Conservation (phyloP, 1,140 invertebrate species). For the Dendrolimus punctatus region DNA sequence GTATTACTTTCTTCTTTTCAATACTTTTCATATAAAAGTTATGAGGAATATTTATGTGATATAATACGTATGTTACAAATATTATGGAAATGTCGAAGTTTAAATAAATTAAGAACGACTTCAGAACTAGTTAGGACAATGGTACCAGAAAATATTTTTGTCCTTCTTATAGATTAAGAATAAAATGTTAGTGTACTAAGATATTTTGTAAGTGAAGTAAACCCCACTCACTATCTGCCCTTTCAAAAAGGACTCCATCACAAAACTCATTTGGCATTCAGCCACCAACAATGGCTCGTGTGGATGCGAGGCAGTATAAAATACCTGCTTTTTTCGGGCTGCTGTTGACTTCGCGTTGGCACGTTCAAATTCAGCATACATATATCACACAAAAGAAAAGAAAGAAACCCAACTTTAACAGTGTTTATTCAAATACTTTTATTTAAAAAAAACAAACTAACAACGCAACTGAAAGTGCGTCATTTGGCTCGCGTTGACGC, state of each 20-base stretch:
- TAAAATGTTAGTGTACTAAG: constrained; percentile 9
- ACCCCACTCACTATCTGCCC: constrained; percentile 44
- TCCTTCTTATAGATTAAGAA: background rate
- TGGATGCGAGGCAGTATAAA: constrained; percentile 55
- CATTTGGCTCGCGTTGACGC: no score
- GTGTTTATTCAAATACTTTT: no score
- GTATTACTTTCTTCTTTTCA: no score
- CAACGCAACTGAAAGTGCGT: no score
- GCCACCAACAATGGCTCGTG: constrained; percentile 56
- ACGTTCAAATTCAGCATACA: constrained; percentile 32
- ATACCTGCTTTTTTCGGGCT: constrained; percentile 49
- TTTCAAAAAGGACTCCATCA: constrained; percentile 56
- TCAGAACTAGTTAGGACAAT: no score
- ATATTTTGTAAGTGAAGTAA: constrained; percentile 26
- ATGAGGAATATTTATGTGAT: no score
- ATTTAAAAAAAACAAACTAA: no score
- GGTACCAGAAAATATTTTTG: background rate
- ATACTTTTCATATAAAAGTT: no score
- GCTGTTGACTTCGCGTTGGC: constrained; percentile 37
- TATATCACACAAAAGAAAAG: constrained; percentile 3
- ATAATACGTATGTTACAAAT: no score
- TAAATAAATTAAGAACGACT: no score
- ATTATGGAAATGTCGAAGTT: no score
- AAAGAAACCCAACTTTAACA: no score
- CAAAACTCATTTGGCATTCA: constrained; percentile 68